A percentile compares a stretch with the other conserved stretches of the same genome.
Evolutionary conservation across 2,888 invertebrate species (phyloP).

Genomic region (Hymenopus coronatus): DNA sequence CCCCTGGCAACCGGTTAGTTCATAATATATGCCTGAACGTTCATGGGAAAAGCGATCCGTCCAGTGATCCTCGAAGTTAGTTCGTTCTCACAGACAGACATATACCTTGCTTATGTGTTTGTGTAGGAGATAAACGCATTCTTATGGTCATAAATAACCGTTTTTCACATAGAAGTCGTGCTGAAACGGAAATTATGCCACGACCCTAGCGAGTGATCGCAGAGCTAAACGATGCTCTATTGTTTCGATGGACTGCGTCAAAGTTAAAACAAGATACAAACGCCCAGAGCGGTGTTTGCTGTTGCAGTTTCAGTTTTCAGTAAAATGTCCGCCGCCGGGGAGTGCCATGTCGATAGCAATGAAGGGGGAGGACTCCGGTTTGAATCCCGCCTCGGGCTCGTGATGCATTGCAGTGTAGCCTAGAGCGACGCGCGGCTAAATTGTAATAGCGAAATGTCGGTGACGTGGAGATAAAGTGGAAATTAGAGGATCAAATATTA

Average conservation of each 20-base stretch:
- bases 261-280: not conserved
- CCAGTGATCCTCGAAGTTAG: too few relatives aligned
- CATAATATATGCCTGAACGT: too few relatives aligned
- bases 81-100: too few relatives aligned
- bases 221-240: not conserved
- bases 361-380: not conserved
- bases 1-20: too few relatives aligned
- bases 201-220: not conserved
- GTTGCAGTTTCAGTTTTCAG: not conserved
- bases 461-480: not conserved
- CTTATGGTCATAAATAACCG: too few relatives aligned
- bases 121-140: too few relatives aligned
- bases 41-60: too few relatives aligned
- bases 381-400: not conserved
- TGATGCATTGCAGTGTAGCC: not conserved
- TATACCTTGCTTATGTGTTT: too few relatives aligned
- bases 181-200: not conserved
- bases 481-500: not conserved
- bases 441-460: not conserved
- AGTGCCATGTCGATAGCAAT: not conserved
- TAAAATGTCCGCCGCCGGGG: not conserved
- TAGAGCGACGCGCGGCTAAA: not conserved
- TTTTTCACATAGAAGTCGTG: too few relatives aligned
- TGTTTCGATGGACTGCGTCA: not conserved
- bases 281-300: not conserved